phyloP scores from a whole-genome alignment of 2,888 invertebrate species.

The Spodoptera exigua region DNA sequence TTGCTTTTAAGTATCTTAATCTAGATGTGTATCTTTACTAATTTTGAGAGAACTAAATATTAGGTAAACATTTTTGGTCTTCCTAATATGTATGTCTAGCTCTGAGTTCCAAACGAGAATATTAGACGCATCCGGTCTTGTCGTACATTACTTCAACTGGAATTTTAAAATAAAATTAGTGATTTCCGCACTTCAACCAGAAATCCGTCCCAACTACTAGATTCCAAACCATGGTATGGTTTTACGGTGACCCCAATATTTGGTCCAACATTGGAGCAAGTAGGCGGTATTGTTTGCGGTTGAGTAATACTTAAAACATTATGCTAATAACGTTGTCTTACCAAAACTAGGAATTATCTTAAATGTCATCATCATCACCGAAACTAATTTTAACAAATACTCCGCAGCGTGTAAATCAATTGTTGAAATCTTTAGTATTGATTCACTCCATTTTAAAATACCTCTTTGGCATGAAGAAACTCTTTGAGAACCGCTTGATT shows the following conservation, averaged over 20 bases:
- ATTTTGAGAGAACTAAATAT: too few species aligned
- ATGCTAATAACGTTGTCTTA: constrained; percentile 45
- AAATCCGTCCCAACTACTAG: constrained; percentile 7
- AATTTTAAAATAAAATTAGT: constrained; percentile 33
- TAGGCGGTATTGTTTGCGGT: constrained; percentile 41
- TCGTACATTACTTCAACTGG: constrained; percentile 29
- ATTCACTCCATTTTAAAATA: not conserved
- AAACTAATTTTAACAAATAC: constrained; percentile 19
- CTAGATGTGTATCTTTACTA: too few species aligned
- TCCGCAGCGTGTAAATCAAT: constrained; percentile 28
- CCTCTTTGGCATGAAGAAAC: not conserved
- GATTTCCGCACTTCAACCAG: constrained; percentile 27
- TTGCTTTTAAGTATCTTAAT: too few species aligned
- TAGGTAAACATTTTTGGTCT: constrained; percentile 13
- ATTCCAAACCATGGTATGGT: constrained; percentile 2
- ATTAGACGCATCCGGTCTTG: constrained; percentile 40
- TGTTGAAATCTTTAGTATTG: constrained; percentile 8
- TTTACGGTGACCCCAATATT: constrained; percentile 31
- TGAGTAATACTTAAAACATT: constrained; percentile 18
- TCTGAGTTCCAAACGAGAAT: constrained; percentile 23
- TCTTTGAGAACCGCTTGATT: constrained; percentile 7
- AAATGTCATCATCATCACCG: constrained; percentile 35
- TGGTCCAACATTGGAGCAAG: constrained; percentile 25
- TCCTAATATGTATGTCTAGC: constrained; percentile 7
- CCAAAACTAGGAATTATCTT: constrained; percentile 43